These are phyloP conservation scores for Volucella zonaria DNA, from an alignment of 2,888 invertebrate genomes.

Conservation along the genomic window DNA sequence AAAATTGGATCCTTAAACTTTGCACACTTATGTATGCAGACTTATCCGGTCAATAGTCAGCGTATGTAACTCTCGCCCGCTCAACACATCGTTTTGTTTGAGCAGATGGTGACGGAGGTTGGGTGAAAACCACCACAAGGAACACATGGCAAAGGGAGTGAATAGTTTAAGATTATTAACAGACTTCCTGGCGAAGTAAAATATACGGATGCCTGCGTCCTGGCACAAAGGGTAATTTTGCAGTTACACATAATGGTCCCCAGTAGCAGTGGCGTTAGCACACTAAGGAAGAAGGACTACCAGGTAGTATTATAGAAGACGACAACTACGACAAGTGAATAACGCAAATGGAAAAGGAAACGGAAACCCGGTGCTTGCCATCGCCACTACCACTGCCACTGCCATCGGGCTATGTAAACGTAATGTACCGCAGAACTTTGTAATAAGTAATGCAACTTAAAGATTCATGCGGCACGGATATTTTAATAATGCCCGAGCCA, in stretches of 20 bases:
- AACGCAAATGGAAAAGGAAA: constrained; percentile 6
- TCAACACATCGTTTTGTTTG: constrained; percentile 44
- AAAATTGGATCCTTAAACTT: constrained; percentile 10
- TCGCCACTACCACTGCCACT: constrained; percentile 10
- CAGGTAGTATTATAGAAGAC: neutral
- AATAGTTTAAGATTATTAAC: constrained; percentile 54
- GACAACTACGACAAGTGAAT: neutral
- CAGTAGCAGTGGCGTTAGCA: constrained; percentile 1
- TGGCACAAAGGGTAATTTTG: constrained; percentile 44
- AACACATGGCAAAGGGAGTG: neutral
- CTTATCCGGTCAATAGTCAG: constrained; percentile 47
- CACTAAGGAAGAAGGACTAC: neutral
- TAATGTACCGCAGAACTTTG: constrained; percentile 39
- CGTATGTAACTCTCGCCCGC: constrained; percentile 7
- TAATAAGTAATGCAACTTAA: constrained; percentile 57
- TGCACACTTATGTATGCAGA: neutral
- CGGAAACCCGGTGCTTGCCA: constrained; percentile 4
- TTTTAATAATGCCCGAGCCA: constrained; percentile 30
- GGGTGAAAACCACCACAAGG: neutral
- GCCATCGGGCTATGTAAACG: constrained; percentile 25
- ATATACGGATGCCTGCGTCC: constrained; percentile 1
- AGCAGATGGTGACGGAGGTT: constrained; percentile 9
- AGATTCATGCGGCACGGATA: constrained; percentile 53
- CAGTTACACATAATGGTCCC: constrained; percentile 40
- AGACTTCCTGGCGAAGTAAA: constrained; percentile 31